phyloP scores from a whole-genome alignment of 1,140 invertebrate genomes.

The Archegozetes longisetosus region DNA sequence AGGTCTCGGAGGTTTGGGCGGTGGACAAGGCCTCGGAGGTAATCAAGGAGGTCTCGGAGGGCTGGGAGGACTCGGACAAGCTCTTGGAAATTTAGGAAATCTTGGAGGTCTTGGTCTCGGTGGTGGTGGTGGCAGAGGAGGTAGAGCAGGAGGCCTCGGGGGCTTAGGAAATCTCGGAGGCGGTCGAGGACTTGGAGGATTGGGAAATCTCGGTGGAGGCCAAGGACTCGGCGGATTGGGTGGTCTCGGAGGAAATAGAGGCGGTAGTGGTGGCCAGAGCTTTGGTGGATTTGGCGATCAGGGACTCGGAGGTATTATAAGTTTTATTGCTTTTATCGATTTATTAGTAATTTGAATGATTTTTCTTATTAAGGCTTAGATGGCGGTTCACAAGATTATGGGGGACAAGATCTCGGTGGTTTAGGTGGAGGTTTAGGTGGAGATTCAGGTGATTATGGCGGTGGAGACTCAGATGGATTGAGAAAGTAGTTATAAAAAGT shows the following conservation, averaged over 20 bases:
- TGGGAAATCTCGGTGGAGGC: slow-evolving; percentile 1
- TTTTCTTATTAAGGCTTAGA: background rate
- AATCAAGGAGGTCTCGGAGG: background rate
- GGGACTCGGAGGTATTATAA: background rate
- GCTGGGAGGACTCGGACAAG: background rate
- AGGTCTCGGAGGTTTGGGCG: slow-evolving; percentile 6
- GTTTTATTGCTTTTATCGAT: background rate
- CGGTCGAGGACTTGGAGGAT: background rate
- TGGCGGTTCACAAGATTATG: slow-evolving; percentile 8
- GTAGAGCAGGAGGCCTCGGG: background rate
- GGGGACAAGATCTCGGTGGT: slow-evolving; percentile 10
- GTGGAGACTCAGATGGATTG: background rate
- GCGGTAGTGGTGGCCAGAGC: background rate
- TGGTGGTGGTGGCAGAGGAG: background rate
- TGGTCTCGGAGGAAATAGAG: background rate
- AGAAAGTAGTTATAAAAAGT: background rate
- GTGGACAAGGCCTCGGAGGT: background rate
- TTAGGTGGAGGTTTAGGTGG: background rate
- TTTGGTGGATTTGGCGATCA: slow-evolving; percentile 1
- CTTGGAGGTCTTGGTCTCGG: background rate
- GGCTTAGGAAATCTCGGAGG: background rate
- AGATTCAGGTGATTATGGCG: background rate
- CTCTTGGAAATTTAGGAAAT: background rate
- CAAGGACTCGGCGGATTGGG: background rate
- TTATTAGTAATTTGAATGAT: background rate